Conservation (phyloP, 92 coral and sea anemone genomes). For the Epizoanthus rinbou region DNA sequence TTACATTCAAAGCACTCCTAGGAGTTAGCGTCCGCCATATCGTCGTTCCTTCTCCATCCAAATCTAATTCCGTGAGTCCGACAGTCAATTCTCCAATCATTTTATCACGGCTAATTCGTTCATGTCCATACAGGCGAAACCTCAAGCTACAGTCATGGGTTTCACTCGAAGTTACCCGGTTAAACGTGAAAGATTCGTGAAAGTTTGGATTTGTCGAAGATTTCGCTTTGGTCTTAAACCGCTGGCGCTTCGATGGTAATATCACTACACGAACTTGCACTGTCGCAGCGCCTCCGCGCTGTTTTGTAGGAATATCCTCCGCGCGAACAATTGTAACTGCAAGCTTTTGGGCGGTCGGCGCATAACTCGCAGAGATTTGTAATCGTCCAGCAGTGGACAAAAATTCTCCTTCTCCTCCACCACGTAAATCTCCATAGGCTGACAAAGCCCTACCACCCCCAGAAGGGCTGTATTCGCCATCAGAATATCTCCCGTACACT, state of each 20-base stretch:
- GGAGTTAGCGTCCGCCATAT: slow-evolving; percentile 96
- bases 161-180: slow-evolving; percentile 93
- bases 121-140: slow-evolving; percentile 96
- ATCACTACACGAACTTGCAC: slow-evolving; percentile 91
- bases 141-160: slow-evolving; percentile 80
- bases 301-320: slow-evolving; percentile 96
- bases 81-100: slow-evolving; percentile 90
- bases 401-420: slow-evolving; percentile 81
- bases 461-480: slow-evolving; percentile 89
- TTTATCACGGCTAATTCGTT: slow-evolving; percentile 86
- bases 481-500: slow-evolving; percentile 88
- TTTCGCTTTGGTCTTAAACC: slow-evolving; percentile 95
- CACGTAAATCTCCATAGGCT: slow-evolving; percentile 80
- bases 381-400: slow-evolving; percentile 92
- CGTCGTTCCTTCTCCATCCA: slow-evolving; percentile 90
- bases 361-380: slow-evolving; percentile 97
- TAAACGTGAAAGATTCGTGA: slow-evolving; percentile 95
- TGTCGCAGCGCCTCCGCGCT: slow-evolving; percentile 94
- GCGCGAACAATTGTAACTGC: slow-evolving; percentile 94
- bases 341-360: slow-evolving; percentile 95
- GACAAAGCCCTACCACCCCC: slow-evolving; percentile 84
- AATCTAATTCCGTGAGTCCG: slow-evolving; percentile 84
- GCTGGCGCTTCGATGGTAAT: slow-evolving; percentile 88
- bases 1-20: slow-evolving; percentile 90
- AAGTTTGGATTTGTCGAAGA: slow-evolving; percentile 95